These are phyloP conservation scores for Melanotaenia maccullochi DNA, from an alignment of 2,797 vertebrate species.

Conservation along the genomic window DNA sequence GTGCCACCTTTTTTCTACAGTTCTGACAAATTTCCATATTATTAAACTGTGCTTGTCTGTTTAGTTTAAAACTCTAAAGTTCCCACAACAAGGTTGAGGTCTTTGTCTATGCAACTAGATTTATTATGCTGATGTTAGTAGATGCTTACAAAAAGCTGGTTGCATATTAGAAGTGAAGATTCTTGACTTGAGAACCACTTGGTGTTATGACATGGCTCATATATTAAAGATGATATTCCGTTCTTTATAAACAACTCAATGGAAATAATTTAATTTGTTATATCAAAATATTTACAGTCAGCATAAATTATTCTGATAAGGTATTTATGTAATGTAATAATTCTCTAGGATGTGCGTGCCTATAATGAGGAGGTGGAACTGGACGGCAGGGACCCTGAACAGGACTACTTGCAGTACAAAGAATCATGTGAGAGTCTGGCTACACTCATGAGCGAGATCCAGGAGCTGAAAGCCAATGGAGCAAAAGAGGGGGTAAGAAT, in stretches of 20 bases:
- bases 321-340: not conserved
- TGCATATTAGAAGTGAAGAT: not conserved
- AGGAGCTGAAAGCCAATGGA: conserved; percentile 93
- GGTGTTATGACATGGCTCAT: too few relatives aligned
- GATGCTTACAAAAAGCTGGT: too few relatives aligned
- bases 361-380: conserved; percentile 95
- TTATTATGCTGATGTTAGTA: too few relatives aligned
- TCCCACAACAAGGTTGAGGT: too few relatives aligned
- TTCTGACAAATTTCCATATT: too few relatives aligned
- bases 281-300: not conserved
- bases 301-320: not conserved
- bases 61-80: too few relatives aligned
- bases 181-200: not conserved
- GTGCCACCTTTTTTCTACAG: too few relatives aligned
- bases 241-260: not conserved
- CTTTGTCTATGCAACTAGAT: too few relatives aligned
- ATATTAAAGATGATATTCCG: too few relatives aligned
- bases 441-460: conserved; percentile 94
- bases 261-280: not conserved
- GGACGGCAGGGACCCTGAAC: conserved; percentile 88
- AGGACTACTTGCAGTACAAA: conserved; percentile 92
- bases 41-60: too few relatives aligned
- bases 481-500: conserved; percentile 90
- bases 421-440: conserved; percentile 92
- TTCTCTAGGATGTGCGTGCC: conserved; percentile 86